Evolutionary conservation across 2,797 vertebrate species (phyloP).

Genomic region (Acanthurus lineatus): DNA sequence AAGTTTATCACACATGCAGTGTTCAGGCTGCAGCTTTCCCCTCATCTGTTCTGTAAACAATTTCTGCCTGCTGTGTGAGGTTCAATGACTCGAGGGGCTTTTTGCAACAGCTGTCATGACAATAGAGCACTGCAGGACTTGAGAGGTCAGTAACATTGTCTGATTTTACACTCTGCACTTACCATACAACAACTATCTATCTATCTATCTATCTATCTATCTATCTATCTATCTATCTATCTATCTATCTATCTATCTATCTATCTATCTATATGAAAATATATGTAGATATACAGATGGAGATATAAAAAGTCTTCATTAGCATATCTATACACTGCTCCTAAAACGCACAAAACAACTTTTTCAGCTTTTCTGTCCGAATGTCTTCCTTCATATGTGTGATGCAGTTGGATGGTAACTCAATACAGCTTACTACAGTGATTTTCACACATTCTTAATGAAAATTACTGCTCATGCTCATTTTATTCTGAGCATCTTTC

Average conservation of each 20-base stretch:
- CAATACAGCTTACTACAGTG: neutral
- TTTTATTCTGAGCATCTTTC: neutral
- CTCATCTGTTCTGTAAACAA: constrained; percentile 34
- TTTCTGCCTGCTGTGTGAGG: constrained; percentile 28
- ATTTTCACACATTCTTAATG: neutral
- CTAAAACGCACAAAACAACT: too few species aligned
- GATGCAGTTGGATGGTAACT: neutral
- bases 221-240: too few species aligned
- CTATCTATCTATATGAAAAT: too few species aligned
- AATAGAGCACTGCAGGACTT: neutral
- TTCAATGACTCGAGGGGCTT: neutral
- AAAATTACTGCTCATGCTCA: constrained; percentile 2
- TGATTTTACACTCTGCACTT: neutral
- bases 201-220: too few species aligned
- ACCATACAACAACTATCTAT: neutral
- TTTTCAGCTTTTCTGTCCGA: neutral
- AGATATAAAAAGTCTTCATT: too few species aligned
- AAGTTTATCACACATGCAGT: constrained; percentile 6
- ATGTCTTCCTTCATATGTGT: neutral
- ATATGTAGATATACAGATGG: too few species aligned
- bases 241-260: too few species aligned
- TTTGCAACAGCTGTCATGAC: constrained; percentile 29
- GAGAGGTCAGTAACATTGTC: neutral
- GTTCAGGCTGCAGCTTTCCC: constrained; percentile 20
- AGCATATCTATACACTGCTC: too few species aligned